Evolutionary conservation across 2,113 vertebrate genomes (phyloP), one percentile per base, ranked within the genome.

Genomic region (Sakesphorus luctuosus): DNA sequence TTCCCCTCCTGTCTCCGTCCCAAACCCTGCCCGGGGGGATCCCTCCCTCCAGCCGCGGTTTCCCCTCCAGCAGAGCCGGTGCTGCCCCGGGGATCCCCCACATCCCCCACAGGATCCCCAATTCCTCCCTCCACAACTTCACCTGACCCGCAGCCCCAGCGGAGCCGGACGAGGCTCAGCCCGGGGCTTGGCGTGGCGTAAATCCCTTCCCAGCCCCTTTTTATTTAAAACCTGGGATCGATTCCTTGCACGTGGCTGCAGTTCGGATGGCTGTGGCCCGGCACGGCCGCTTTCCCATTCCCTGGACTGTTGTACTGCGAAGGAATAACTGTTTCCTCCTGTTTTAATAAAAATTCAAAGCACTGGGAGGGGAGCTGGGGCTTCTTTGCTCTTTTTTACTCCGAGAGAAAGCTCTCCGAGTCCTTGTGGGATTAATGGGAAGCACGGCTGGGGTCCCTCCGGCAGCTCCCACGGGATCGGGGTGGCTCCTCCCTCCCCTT

Each of bases 281-380:
- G 82, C 80, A 33, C n/a, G 3, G 85, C 91, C 31, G 1, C 68
- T 21, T 85, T 82, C 93, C 96, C 94, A 0, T 78, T 81, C 83
- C 92, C 50, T 14, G 78, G 92, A 61, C 80, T 67, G 52, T 84
- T 87, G 50, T 95, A 93, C 89, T 94, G 72, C 36, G 31, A 63
- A 77, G 72, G 96, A 97, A 61, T 49, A 71, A 88, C 71, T 31
- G 46, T 75, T 94, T 90, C 61, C 68, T 80, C 23, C 9, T 74
- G 69, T 96, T 98, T 96, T 96, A 98, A 98, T 98, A 98, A 98
- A 98, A 97, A 90, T 67, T 87, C 74, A 74, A 84, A 92, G 74
- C 95, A 36, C 84, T 86, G 67, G 17, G 72, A 92, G 67, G 79
- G 83, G 46, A 65, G 86, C 77, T 26, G 43, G 49, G 38, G 14